phyloP scores from a whole-genome alignment of 2,888 invertebrate species.

The Osmoderma eremita region DNA sequence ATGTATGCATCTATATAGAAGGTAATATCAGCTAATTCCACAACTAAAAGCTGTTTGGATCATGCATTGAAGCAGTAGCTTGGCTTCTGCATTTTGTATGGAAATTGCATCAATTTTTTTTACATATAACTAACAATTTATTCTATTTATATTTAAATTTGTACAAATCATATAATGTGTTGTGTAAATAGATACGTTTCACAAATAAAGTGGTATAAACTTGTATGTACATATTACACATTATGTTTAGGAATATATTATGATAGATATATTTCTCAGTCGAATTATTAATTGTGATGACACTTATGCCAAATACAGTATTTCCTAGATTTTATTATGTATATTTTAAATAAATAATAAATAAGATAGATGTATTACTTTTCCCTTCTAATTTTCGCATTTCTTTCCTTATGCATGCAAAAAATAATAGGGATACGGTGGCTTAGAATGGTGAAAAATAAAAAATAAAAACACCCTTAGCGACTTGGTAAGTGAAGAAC shows the following conservation, averaged over 20 bases:
- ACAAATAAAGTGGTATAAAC: constrained; percentile 15
- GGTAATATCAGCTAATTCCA: too few relatives aligned
- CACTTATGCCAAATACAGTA: constrained; percentile 62
- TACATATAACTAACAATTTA: constrained; percentile 13
- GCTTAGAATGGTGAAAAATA: too few relatives aligned
- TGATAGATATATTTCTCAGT: constrained; percentile 59
- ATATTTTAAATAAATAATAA: constrained; percentile 64
- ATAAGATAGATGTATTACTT: constrained; percentile 6
- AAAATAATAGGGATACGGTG: too few relatives aligned
- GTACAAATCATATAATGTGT: constrained; percentile 37
- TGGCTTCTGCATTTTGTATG: constrained; percentile 1
- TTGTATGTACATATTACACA: constrained; percentile 40
- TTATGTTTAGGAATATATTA: constrained; percentile 44
- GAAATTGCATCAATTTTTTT: constrained; percentile 16
- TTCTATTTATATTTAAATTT: constrained; percentile 24
- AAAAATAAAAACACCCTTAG: too few relatives aligned
- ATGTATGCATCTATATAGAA: too few relatives aligned
- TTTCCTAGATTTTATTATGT: constrained; percentile 65
- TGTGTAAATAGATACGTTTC: constrained; percentile 42
- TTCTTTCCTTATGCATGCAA: too few relatives aligned
- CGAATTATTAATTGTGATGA: constrained; percentile 66
- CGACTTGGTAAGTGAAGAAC: too few relatives aligned
- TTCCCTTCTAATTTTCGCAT: neutral
- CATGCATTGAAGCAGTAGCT: constrained; percentile 2
- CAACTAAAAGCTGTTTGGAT: too few relatives aligned